phyloP scores from a whole-genome alignment of 2,797 vertebrate genomes.

The Scleropages formosus region DNA sequence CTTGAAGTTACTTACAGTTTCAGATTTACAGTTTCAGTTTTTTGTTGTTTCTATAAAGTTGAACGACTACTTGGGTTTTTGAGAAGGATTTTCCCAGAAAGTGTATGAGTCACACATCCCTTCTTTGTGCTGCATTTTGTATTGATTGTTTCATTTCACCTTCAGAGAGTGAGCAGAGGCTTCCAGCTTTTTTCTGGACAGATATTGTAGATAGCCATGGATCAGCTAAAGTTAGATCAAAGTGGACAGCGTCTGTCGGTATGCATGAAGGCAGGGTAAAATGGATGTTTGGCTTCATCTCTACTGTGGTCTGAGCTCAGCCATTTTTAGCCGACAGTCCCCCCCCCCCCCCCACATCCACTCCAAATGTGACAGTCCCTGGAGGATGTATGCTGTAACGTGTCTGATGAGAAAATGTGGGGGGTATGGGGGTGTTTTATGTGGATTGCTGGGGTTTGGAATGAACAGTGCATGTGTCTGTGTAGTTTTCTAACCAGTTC shows the following conservation, averaged over 20 bases:
- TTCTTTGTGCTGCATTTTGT: slow-evolving; percentile 16
- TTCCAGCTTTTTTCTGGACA: slow-evolving; percentile 50
- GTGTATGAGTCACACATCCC: background rate
- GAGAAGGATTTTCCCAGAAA: background rate
- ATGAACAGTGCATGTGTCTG: background rate
- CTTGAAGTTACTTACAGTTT: background rate
- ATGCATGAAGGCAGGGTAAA: slow-evolving; percentile 48
- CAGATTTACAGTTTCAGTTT: background rate
- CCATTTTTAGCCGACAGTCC: slow-evolving; percentile 27
- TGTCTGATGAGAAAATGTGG: background rate
- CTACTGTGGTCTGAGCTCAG: background rate
- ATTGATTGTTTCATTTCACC: background rate
- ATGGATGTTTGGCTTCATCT: slow-evolving; percentile 49
- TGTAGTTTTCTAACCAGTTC: background rate
- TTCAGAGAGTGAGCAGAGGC: slow-evolving; percentile 26
- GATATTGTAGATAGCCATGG: slow-evolving; percentile 43
- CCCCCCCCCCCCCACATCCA: background rate
- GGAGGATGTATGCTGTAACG: background rate
- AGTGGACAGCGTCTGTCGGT: slow-evolving; percentile 55
- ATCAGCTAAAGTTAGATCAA: slow-evolving; percentile 56
- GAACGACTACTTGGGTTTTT: too few species aligned
- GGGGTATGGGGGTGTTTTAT: background rate
- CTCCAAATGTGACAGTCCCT: background rate
- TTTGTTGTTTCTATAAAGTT: background rate
- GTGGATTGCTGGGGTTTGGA: too few species aligned